phyloP scores from a whole-genome alignment of 1,140 invertebrate species.

The Aphis gossypii region DNA sequence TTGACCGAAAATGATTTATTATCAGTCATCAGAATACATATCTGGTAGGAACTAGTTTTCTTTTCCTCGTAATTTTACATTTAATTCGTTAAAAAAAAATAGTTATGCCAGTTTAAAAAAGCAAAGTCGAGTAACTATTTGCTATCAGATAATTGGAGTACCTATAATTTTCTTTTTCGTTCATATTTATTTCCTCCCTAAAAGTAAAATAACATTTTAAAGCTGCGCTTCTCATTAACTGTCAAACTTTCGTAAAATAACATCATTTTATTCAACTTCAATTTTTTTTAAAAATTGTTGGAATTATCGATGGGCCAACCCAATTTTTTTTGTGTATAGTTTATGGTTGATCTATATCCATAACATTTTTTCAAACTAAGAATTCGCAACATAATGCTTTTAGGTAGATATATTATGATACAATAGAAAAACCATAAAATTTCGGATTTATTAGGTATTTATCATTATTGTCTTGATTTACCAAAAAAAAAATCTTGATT shows the following conservation, averaged over 20 bases:
- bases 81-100: neutral
- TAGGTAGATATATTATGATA: neutral
- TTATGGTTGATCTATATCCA: neutral
- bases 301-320: neutral
- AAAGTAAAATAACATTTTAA: neutral
- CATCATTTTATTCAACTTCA: neutral
- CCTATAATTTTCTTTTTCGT: neutral
- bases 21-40: neutral
- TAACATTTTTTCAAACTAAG: neutral
- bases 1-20: neutral
- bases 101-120: neutral
- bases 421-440: neutral
- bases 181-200: neutral
- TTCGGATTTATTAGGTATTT: neutral
- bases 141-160: neutral
- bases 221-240: neutral
- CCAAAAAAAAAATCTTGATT: neutral
- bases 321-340: neutral
- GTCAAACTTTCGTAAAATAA: neutral
- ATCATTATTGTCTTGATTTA: neutral
- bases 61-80: neutral
- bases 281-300: neutral
- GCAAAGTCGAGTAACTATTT: neutral
- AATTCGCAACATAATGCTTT: neutral
- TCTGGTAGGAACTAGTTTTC: neutral